These are phyloP conservation scores for Patella pellucida DNA, from an alignment of 2,888 invertebrate species.

Conservation along the genomic window DNA sequence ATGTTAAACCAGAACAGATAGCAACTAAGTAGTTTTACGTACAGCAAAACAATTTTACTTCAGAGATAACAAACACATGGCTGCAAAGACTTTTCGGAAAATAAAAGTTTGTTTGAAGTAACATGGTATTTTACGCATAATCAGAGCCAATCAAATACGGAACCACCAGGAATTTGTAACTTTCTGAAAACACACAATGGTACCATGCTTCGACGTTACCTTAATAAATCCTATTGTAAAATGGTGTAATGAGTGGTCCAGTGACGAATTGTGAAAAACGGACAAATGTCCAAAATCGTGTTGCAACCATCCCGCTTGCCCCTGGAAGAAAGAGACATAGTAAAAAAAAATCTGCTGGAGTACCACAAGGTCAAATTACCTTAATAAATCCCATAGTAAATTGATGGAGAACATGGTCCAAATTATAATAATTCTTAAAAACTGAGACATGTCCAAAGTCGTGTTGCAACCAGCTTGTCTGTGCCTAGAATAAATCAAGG, in stretches of 20 bases:
- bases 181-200: slow-evolving; percentile 11
- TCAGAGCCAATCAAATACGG: too few species aligned
- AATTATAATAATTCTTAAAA: slow-evolving; percentile 38
- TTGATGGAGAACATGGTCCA: slow-evolving; percentile 17
- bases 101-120: too few species aligned
- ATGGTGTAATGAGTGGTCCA: slow-evolving; percentile 64
- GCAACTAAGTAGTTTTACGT: too few species aligned
- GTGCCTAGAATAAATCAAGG: slow-evolving; percentile 49
- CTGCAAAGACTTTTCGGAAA: too few species aligned
- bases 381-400: slow-evolving; percentile 17
- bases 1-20: too few species aligned
- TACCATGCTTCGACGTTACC: slow-evolving; percentile 42
- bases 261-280: slow-evolving; percentile 58
- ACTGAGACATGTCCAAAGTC: slow-evolving; percentile 68
- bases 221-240: slow-evolving; percentile 66
- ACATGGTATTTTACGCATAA: too few species aligned
- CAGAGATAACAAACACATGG: too few species aligned
- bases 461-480: slow-evolving; percentile 68
- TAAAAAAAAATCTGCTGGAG: neutral
- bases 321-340: slow-evolving; percentile 47
- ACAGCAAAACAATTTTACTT: too few species aligned
- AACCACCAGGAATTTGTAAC: neutral
- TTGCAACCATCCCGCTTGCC: slow-evolving; percentile 69
- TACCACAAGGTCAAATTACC: slow-evolving; percentile 8
- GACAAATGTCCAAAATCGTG: slow-evolving; percentile 71